A percentile compares a stretch with the other conserved stretches of the same genome.
Evolutionary conservation across 2,888 invertebrate genomes (phyloP).

Genomic region (Criorhina ranunculi): DNA sequence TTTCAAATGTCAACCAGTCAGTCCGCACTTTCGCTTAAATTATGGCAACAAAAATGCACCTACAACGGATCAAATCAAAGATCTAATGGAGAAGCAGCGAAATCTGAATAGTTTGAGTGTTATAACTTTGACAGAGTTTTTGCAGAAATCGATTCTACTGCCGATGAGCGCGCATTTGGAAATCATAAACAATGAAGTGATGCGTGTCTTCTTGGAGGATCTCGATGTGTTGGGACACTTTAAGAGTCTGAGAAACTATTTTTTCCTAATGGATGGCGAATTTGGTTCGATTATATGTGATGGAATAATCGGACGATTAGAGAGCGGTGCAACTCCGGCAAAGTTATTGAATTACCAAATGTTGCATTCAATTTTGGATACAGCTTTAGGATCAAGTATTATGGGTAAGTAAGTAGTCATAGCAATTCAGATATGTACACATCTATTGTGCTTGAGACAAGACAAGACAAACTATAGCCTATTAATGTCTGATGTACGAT

Average conservation of each 20-base stretch:
- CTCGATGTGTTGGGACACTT: constrained; percentile 88
- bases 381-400: constrained; percentile 89
- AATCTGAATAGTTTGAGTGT: constrained; percentile 79
- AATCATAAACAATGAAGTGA: constrained; percentile 89
- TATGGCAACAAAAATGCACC: constrained; percentile 52
- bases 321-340: constrained; percentile 87
- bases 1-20: constrained; percentile 79
- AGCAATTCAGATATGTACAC: too few relatives aligned
- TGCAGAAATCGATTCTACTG: constrained; percentile 88
- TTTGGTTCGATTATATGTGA: constrained; percentile 90
- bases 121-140: constrained; percentile 85
- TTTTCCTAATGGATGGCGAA: constrained; percentile 92
- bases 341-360: constrained; percentile 89
- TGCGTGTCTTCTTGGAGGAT: constrained; percentile 89
- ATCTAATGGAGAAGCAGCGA: constrained; percentile 69
- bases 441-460: too few relatives aligned
- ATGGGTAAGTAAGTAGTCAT: constrained; percentile 86
- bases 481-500: too few relatives aligned
- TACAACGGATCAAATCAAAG: constrained; percentile 53
- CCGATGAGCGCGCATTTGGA: constrained; percentile 89
- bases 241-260: constrained; percentile 90
- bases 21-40: constrained; percentile 78
- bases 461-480: too few relatives aligned
- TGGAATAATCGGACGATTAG: constrained; percentile 88
- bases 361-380: constrained; percentile 88